These are phyloP conservation scores for Phaethon lepturus DNA, from an alignment of 2,113 vertebrate genomes.

Conservation along the genomic window DNA sequence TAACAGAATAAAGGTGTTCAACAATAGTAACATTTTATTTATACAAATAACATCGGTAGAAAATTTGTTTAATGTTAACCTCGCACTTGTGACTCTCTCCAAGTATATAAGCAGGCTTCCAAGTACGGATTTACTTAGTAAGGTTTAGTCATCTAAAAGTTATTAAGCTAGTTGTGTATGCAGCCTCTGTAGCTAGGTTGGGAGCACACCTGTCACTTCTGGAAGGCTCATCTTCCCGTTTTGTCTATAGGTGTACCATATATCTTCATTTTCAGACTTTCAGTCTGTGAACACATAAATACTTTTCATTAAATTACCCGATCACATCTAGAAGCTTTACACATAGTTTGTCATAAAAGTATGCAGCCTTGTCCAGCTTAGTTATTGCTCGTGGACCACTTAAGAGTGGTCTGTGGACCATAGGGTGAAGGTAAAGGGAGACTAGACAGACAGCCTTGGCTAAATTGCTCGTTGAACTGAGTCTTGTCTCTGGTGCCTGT, in stretches of 20 bases:
- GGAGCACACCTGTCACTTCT: background rate
- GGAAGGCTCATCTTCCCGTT: background rate
- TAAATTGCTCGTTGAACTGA: background rate
- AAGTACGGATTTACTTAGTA: background rate
- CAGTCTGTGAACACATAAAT: background rate
- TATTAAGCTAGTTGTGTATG: background rate
- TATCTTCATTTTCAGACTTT: background rate
- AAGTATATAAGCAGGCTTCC: background rate
- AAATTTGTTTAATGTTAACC: background rate
- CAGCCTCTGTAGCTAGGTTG: background rate
- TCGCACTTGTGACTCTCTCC: background rate
- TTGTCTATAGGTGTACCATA: background rate
- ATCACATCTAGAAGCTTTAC: background rate
- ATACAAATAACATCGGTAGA: background rate
- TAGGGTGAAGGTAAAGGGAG: background rate
- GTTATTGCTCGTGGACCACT: rapidly evolving
- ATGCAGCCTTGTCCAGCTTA: rapidly evolving
- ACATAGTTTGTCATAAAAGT: rapidly evolving
- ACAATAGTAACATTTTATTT: background rate
- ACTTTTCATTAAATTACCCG: background rate
- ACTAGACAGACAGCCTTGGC: background rate
- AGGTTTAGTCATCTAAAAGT: background rate
- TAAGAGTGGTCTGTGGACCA: background rate
- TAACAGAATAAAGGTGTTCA: background rate
- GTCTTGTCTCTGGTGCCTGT: background rate